Evolutionary conservation across 2,888 invertebrate genomes (phyloP).

Genomic region (Plemyria rubiginata): DNA sequence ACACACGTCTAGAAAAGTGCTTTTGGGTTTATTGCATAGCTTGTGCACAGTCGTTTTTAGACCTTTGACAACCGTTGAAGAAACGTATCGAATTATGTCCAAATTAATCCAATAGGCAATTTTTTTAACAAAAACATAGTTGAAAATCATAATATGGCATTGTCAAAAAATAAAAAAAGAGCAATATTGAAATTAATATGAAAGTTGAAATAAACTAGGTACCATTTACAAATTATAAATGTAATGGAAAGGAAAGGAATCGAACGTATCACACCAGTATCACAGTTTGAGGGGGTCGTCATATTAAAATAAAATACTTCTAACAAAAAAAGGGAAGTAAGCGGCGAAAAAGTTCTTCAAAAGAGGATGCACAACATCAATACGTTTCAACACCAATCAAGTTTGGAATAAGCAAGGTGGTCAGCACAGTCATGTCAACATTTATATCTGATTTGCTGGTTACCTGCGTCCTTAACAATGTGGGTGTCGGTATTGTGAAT

Average conservation of each 20-base stretch:
- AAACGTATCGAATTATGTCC: slow-evolving; percentile 40
- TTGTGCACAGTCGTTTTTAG: slow-evolving; percentile 76
- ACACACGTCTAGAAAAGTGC: slow-evolving; percentile 41
- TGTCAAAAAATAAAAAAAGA: too few relatives aligned
- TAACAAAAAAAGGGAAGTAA: too few relatives aligned
- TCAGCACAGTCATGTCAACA: slow-evolving; percentile 38
- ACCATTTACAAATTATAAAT: too few relatives aligned
- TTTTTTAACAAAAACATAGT: too few relatives aligned
- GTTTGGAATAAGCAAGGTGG: slow-evolving; percentile 38
- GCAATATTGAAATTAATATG: too few relatives aligned
- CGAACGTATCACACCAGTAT: too few relatives aligned
- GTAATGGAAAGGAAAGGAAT: too few relatives aligned
- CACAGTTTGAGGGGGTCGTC: too few relatives aligned
- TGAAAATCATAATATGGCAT: too few relatives aligned
- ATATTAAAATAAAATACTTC: too few relatives aligned
- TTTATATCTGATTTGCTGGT: slow-evolving; percentile 44
- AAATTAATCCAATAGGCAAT: neutral
- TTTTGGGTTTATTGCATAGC: slow-evolving; percentile 39
- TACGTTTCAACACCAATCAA: slow-evolving; percentile 39
- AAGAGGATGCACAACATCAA: slow-evolving; percentile 34
- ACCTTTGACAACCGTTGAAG: slow-evolving; percentile 60
- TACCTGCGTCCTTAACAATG: slow-evolving; percentile 74
- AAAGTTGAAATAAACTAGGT: too few relatives aligned
- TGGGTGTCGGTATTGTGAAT: slow-evolving; percentile 69
- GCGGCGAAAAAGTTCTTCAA: neutral